Percentiles rank a stretch among this genome's conserved stretches.
These are phyloP conservation scores for Drosophila jambulina DNA, from an alignment of 1,140 invertebrate genomes.

Conservation along the genomic window DNA sequence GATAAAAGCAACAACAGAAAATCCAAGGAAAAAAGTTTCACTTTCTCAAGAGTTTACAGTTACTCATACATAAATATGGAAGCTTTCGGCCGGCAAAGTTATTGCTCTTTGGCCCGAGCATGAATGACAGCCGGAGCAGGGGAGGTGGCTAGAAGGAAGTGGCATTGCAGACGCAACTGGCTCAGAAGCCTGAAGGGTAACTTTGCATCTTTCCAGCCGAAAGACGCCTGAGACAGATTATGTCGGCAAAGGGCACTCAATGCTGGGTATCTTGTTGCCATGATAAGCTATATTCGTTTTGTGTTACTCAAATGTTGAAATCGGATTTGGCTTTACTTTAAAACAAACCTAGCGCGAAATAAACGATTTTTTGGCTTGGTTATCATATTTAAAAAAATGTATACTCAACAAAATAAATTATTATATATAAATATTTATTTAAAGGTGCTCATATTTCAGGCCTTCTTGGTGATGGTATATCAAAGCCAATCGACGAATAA, in stretches of 20 bases:
- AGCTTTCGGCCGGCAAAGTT: slow-evolving; percentile 51
- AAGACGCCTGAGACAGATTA: neutral
- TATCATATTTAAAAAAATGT: too few species aligned
- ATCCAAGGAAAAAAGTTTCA: slow-evolving; percentile 67
- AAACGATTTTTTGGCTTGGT: too few species aligned
- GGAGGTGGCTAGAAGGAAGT: slow-evolving; percentile 33
- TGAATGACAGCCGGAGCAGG: slow-evolving; percentile 31
- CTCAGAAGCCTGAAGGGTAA: slow-evolving; percentile 11
- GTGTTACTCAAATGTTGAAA: neutral
- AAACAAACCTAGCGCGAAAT: too few species aligned
- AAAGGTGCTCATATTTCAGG: too few species aligned
- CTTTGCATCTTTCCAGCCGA: neutral
- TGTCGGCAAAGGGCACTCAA: neutral
- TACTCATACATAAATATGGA: slow-evolving; percentile 80
- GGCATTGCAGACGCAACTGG: slow-evolving; percentile 4
- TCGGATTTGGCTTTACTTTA: neutral
- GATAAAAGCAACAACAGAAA: slow-evolving; percentile 58
- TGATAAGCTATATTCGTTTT: neutral
- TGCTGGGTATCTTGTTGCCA: neutral
- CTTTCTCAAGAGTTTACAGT: slow-evolving; percentile 78
- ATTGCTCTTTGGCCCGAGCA: slow-evolving; percentile 55
- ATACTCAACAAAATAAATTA: too few species aligned
- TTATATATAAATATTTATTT: too few species aligned
- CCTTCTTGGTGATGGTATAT: too few species aligned
- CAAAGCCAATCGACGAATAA: too few species aligned